Evolutionary conservation across 2,113 vertebrate genomes (phyloP).

Genomic region (Diadophis punctatus): DNA sequence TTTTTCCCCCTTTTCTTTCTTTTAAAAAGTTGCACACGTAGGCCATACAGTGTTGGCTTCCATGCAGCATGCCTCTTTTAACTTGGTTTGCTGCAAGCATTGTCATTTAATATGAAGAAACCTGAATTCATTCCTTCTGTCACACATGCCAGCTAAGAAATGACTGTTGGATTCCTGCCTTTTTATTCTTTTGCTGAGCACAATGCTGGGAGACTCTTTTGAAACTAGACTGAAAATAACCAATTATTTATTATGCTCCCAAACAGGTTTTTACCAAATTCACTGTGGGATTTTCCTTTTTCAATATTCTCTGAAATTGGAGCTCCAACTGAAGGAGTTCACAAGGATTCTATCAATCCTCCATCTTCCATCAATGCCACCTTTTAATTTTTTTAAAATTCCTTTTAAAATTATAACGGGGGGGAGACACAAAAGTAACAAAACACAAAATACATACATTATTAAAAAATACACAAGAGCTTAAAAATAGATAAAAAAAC

Average conservation of each 20-base stretch:
- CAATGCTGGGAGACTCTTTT: constrained; percentile 12
- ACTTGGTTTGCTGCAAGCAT: background rate
- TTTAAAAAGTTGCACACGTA: background rate
- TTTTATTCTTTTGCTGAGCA: background rate
- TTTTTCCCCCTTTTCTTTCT: background rate
- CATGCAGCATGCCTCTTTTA: background rate
- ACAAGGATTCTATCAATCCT: background rate
- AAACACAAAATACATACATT: background rate
- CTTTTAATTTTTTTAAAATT: background rate
- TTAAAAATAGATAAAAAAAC: background rate
- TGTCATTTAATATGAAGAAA: background rate
- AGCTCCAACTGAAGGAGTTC: background rate
- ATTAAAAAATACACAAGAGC: background rate
- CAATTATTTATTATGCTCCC: constrained; percentile 5
- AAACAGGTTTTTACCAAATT: constrained; percentile 18
- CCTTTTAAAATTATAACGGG: background rate
- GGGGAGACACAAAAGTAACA: background rate
- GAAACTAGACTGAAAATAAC: background rate
- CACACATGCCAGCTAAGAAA: background rate
- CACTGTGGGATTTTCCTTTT: background rate
- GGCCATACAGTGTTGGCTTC: background rate
- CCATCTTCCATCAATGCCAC: background rate
- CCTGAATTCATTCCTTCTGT: background rate
- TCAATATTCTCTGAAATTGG: constrained; percentile 18
- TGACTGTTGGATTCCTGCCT: background rate